phyloP scores from a whole-genome alignment of 2,797 vertebrate species.

The Thripadectes ignobilis region DNA sequence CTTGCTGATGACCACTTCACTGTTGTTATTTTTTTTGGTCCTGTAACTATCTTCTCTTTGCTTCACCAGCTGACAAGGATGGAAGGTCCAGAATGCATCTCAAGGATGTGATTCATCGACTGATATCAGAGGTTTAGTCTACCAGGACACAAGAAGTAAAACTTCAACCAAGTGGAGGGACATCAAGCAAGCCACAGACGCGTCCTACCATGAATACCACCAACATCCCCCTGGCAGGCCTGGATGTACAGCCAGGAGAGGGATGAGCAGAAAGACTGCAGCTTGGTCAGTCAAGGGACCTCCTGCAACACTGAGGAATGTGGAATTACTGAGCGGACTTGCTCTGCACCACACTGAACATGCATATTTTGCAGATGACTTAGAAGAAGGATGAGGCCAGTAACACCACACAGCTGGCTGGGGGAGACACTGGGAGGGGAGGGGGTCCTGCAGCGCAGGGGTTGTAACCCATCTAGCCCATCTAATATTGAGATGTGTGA shows the following conservation, averaged over 20 bases:
- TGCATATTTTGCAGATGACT: background rate
- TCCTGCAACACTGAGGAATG: slow-evolving; percentile 31
- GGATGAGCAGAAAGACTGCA: background rate
- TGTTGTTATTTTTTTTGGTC: background rate
- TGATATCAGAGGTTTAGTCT: background rate
- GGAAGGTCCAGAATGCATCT: background rate
- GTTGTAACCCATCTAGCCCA: background rate
- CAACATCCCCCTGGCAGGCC: background rate
- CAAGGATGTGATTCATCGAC: background rate
- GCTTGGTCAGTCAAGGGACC: background rate
- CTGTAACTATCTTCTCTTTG: background rate
- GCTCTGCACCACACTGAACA: background rate
- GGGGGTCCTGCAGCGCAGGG: background rate
- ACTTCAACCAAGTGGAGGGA: background rate
- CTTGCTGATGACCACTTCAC: background rate
- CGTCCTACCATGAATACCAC: background rate
- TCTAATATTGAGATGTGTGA: background rate
- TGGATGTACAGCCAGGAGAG: background rate
- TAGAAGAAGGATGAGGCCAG: background rate
- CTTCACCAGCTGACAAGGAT: background rate
- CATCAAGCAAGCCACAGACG: background rate
- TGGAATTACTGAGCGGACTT: slow-evolving; percentile 38
- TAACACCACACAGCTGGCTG: background rate
- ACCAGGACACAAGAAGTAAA: background rate
- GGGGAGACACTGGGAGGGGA: background rate